Conservation (phyloP, 1,140 invertebrate genomes). For the Diorhabda sublineata region DNA sequence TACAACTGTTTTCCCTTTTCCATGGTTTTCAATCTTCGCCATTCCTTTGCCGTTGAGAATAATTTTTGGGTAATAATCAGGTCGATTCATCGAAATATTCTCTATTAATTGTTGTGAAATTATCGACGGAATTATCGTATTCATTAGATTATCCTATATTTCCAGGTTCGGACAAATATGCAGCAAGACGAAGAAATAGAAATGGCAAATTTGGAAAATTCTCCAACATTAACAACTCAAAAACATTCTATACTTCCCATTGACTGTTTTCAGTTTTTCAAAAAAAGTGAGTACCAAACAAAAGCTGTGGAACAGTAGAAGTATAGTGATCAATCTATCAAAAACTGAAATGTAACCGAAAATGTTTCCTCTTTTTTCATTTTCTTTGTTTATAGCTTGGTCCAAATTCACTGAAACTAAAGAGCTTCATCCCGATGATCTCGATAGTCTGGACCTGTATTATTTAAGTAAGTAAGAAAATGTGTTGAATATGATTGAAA, state of each 20-base stretch:
- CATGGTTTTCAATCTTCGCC: too few species aligned
- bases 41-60: too few species aligned
- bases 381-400: constrained; percentile 30
- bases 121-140: not conserved
- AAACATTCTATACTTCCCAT: constrained; percentile 15
- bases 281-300: constrained; percentile 22
- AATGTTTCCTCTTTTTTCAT: too few species aligned
- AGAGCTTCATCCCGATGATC: constrained; percentile 27
- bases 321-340: too few species aligned
- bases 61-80: too few species aligned
- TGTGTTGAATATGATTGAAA: too few species aligned
- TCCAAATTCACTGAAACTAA: constrained; percentile 35
- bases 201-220: constrained; percentile 7
- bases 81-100: too few species aligned
- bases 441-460: constrained; percentile 38
- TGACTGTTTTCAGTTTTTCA: constrained; percentile 26
- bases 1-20: too few species aligned
- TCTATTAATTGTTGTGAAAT: not conserved
- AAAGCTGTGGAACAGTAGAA: too few species aligned
- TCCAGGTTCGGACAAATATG: not conserved
- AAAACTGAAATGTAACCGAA: too few species aligned
- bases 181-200: constrained; percentile 9
- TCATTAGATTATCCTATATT: not conserved
- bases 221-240: constrained; percentile 3
- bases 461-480: constrained; percentile 36